phyloP scores from a whole-genome alignment of 2,797 vertebrate species.

The Dermochelys coriacea region DNA sequence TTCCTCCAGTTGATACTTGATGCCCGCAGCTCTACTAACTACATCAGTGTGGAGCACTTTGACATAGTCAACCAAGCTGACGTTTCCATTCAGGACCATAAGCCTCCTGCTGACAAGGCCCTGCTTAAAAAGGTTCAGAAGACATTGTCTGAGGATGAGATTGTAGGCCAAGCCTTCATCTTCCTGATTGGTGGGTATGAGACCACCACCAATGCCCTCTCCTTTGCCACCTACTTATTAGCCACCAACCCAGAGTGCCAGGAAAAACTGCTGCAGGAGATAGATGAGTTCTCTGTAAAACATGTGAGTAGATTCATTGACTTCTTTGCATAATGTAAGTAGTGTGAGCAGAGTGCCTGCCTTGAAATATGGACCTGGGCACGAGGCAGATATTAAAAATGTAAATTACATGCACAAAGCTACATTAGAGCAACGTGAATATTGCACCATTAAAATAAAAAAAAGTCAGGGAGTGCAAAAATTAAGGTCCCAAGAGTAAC shows the following conservation, averaged over 20 bases:
- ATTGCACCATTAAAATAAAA: not conserved
- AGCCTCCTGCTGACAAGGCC: not conserved
- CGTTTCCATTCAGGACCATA: not conserved
- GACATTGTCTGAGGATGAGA: conserved; percentile 90
- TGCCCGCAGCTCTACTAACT: conserved; percentile 66
- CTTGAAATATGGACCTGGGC: not conserved
- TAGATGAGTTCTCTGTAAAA: conserved; percentile 87
- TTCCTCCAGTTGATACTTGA: conserved; percentile 96
- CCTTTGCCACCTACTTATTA: conserved; percentile 91
- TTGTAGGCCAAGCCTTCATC: conserved; percentile 92
- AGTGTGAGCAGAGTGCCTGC: not conserved
- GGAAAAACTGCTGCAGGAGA: conserved; percentile 85
- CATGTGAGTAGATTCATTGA: conserved; percentile 84
- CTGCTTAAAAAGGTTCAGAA: conserved; percentile 61
- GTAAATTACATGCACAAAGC: not conserved
- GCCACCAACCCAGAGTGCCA: conserved; percentile 90
- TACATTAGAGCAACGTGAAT: not conserved
- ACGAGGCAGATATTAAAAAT: not conserved
- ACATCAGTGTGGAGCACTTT: conserved; percentile 75
- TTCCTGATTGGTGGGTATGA: conserved; percentile 94
- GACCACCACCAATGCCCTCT: conserved; percentile 90
- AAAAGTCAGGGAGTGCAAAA: not conserved
- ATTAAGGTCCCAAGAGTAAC: not conserved
- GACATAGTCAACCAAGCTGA: conserved; percentile 75
- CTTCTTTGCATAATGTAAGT: not conserved